phyloP scores from a whole-genome alignment of 2,888 invertebrate genomes.

The Scaptomyza tumidula region DNA sequence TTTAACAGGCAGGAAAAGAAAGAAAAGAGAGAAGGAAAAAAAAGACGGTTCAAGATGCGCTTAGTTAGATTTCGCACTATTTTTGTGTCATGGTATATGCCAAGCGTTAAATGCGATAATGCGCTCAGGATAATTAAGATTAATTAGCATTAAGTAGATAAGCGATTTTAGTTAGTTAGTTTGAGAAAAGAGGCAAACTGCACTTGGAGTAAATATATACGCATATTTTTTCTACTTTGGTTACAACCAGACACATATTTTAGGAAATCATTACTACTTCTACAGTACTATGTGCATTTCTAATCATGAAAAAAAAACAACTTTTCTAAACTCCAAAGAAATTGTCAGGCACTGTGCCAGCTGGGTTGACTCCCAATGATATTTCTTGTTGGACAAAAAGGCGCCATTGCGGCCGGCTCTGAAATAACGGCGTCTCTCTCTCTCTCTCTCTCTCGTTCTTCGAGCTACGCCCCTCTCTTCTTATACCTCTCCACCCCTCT shows the following conservation, averaged over 20 bases:
- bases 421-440: slow-evolving; percentile 36
- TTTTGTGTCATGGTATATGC: neutral
- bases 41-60: slow-evolving; percentile 19
- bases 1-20: slow-evolving; percentile 41
- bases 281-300: no score
- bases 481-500: neutral
- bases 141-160: neutral
- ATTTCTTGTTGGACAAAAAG: slow-evolving; percentile 55
- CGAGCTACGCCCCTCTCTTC: neutral
- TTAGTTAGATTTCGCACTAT: slow-evolving; percentile 17
- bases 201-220: no score
- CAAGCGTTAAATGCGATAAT: slow-evolving; percentile 27
- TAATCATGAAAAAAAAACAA: no score
- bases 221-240: no score
- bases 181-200: no score
- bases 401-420: slow-evolving; percentile 73
- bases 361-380: slow-evolving; percentile 23
- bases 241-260: no score
- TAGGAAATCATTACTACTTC: no score
- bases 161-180: neutral
- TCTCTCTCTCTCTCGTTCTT: slow-evolving; percentile 6
- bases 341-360: slow-evolving; percentile 24
- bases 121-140: slow-evolving; percentile 4
- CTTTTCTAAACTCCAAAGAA: neutral
- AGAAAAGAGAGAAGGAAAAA: neutral